A percentile compares a stretch with the other conserved stretches of the same genome.
Evolutionary conservation across 2,113 vertebrate genomes (phyloP).

Genomic region (Reinhardtius hippoglossoides): DNA sequence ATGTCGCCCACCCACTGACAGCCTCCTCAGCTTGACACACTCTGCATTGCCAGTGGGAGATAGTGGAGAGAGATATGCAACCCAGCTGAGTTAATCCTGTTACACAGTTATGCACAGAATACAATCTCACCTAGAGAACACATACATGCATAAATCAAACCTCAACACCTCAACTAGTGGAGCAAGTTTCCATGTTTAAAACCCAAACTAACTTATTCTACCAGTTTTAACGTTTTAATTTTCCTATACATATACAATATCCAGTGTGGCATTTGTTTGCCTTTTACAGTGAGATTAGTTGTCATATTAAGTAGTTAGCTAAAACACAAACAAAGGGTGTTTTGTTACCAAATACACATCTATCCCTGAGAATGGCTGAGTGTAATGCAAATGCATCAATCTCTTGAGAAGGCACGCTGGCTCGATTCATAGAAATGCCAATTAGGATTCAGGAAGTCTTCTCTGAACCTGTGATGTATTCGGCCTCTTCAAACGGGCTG

Average conservation of each 20-base stretch:
- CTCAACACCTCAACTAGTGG: slow-evolving; percentile 30
- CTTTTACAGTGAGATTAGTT: slow-evolving; percentile 8
- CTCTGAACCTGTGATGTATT: slow-evolving; percentile 70
- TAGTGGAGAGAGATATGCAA: slow-evolving; percentile 65
- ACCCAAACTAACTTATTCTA: slow-evolving; percentile 9
- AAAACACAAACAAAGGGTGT: slow-evolving; percentile 15
- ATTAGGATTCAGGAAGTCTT: slow-evolving; percentile 63
- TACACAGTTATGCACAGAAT: slow-evolving; percentile 65
- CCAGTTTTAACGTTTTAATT: background rate
- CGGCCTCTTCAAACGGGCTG: slow-evolving; percentile 65
- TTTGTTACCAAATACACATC: slow-evolving; percentile 31
- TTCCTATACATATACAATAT: background rate
- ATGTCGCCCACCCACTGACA: slow-evolving; percentile 77
- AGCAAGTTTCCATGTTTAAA: slow-evolving; percentile 3
- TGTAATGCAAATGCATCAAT: slow-evolving; percentile 55
- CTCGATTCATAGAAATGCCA: slow-evolving; percentile 59
- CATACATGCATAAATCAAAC: slow-evolving; percentile 51
- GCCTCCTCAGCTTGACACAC: slow-evolving; percentile 71
- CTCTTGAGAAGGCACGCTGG: slow-evolving; percentile 33
- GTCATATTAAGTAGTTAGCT: slow-evolving; percentile 2
- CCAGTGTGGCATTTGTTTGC: background rate
- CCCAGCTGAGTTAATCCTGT: slow-evolving; percentile 74
- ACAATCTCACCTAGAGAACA: slow-evolving; percentile 63
- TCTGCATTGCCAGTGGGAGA: slow-evolving; percentile 73
- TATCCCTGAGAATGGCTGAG: slow-evolving; percentile 36